These are phyloP conservation scores for Limulus polyphemus DNA, from an alignment of 2,888 invertebrate species.

Conservation along the genomic window DNA sequence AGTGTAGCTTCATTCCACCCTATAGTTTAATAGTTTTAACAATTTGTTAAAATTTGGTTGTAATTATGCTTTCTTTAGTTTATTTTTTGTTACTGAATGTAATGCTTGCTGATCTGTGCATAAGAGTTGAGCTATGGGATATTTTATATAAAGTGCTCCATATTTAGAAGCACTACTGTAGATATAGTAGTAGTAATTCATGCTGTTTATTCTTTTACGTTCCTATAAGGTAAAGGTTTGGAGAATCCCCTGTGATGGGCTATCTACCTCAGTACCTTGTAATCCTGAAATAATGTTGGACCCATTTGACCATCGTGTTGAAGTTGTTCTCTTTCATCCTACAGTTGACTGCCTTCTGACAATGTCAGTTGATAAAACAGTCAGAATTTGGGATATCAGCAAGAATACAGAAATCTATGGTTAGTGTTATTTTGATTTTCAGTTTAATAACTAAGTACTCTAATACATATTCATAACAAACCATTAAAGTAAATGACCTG, in stretches of 20 bases:
- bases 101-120: too few species aligned
- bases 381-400: slow-evolving; percentile 75
- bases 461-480: too few species aligned
- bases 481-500: too few species aligned
- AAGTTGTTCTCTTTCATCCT: slow-evolving; percentile 83
- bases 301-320: slow-evolving; percentile 60
- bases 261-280: slow-evolving; percentile 55
- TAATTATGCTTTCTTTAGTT: too few species aligned
- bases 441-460: background rate
- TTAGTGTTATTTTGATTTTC: slow-evolving; percentile 8
- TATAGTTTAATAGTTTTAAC: too few species aligned
- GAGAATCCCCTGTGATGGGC: slow-evolving; percentile 70
- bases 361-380: slow-evolving; percentile 64
- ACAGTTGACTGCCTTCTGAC: slow-evolving; percentile 78
- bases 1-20: too few species aligned
- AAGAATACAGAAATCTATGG: slow-evolving; percentile 53
- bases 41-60: too few species aligned
- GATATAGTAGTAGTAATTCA: slow-evolving; percentile 2
- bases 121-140: background rate
- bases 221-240: slow-evolving; percentile 63
- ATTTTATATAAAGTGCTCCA: slow-evolving; percentile 3
- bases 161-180: background rate
- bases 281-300: slow-evolving; percentile 68
- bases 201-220: background rate
- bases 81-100: too few species aligned